A percentile compares a stretch with the other conserved stretches of the same genome.
Conservation (phyloP, 2,113 vertebrate species). For the Uria aalge region DNA sequence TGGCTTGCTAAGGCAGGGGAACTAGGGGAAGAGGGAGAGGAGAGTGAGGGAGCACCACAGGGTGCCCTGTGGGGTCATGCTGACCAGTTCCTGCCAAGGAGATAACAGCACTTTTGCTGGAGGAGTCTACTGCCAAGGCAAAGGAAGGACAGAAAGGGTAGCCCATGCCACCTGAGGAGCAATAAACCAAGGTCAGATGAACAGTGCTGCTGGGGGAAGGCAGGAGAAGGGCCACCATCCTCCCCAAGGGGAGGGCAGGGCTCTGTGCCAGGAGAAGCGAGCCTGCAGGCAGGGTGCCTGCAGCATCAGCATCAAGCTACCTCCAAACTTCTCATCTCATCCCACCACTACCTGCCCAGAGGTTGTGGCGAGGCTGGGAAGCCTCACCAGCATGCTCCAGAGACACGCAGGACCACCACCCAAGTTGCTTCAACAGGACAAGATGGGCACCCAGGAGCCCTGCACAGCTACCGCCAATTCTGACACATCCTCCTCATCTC, state of each 20-base stretch:
- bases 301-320: background rate
- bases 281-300: background rate
- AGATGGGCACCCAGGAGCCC: fast-evolving
- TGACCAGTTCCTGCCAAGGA: background rate
- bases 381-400: background rate
- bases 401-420: background rate
- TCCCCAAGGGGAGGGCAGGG: fast-evolving
- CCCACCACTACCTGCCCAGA: background rate
- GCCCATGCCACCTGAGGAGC: background rate
- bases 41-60: background rate
- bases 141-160: background rate
- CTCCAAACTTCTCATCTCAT: background rate
- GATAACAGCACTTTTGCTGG: background rate
- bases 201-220: fast-evolving
- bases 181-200: background rate
- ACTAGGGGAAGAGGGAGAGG: background rate
- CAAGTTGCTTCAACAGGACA: background rate
- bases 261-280: fast-evolving
- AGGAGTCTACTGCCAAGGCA: background rate
- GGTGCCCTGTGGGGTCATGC: background rate
- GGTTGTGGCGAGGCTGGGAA: background rate
- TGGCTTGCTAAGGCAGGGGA: background rate
- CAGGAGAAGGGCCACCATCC: fast-evolving
- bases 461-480: background rate
- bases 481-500: background rate